phyloP scores from a whole-genome alignment of 2,888 invertebrate genomes.

The Aplocera efformata region DNA sequence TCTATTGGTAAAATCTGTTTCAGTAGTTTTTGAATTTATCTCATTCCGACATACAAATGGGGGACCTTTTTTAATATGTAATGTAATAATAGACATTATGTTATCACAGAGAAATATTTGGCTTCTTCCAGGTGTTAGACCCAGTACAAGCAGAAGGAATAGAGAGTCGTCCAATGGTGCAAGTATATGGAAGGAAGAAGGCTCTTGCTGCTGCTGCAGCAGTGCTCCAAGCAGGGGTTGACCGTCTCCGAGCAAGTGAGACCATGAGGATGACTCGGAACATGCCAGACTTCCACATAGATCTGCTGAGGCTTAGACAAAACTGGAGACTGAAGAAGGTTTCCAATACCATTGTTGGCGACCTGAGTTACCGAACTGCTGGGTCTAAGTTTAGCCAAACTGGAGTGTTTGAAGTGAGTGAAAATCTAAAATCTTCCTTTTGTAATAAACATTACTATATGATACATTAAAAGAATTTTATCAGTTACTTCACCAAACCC shows the following conservation, averaged over 20 bases:
- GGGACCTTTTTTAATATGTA: too few relatives aligned
- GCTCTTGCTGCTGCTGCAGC: slow-evolving; percentile 92
- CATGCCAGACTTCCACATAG: slow-evolving; percentile 95
- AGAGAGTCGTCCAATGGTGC: slow-evolving; percentile 92
- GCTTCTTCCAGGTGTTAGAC: slow-evolving; percentile 82
- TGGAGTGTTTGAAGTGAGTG: slow-evolving; percentile 93
- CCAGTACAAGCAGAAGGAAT: slow-evolving; percentile 91
- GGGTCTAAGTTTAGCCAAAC: slow-evolving; percentile 96
- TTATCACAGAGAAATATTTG: background rate
- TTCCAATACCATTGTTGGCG: slow-evolving; percentile 96
- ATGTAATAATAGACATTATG: too few relatives aligned
- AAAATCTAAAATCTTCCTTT: background rate
- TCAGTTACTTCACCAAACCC: too few relatives aligned
- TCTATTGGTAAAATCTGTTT: too few relatives aligned
- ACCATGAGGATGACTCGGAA: slow-evolving; percentile 86
- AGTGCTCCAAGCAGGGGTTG: slow-evolving; percentile 92
- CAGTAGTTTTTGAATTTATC: too few relatives aligned
- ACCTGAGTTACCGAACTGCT: slow-evolving; percentile 96
- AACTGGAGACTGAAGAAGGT: slow-evolving; percentile 98
- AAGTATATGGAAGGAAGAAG: slow-evolving; percentile 96
- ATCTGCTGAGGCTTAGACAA: slow-evolving; percentile 91
- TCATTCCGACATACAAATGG: too few relatives aligned
- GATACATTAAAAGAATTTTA: too few relatives aligned
- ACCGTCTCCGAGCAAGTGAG: slow-evolving; percentile 91
- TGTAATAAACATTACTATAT: too few relatives aligned